Base-by-base conservation (phyloP, 2,888 invertebrate genomes). In the Campopleginae sp. region DNA sequence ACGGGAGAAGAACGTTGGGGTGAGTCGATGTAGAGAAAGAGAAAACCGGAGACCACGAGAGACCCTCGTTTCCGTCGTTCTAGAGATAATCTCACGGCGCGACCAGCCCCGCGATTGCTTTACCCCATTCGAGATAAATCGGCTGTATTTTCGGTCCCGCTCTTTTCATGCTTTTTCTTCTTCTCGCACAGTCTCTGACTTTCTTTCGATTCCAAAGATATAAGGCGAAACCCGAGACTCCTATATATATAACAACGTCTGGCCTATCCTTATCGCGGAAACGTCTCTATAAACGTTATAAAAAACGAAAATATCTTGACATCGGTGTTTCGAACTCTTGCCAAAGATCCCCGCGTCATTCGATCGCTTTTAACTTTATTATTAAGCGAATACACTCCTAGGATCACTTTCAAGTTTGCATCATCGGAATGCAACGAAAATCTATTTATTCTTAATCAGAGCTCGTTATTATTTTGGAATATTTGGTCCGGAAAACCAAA, bases 41-140 rank as follows among this genome's bases (percentile, higher is more conserved):
- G 70, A 86, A 88, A 77, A 88, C 89, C 87, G 85, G 84, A 90
- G 88, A 89, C 86, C 83, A 80, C 86, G 84, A 75, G 83, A 80
- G 72, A 79, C 79, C 82, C 87, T 89, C 86, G 88, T 90, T 90
- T 88, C 87, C 86, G 87, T 84, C 86, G 83, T 82, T 87, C 77
- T 71, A 76, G 86, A 85, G 86, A 89, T 88, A 89, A 87, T 89
- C 88, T 88, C 86, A 68, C 82, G 80, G 83, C 27, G n/a, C n/a
- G 27, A n/a, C 72, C 70, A 17, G 46, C 70, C 63, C 63, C 74
- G 68, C 87, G 85, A 83, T 83, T 82, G 80, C 58, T 86, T 80
- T 86, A 68, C 76, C 75, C 81, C 79, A 86, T 86, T 86, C 85
- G 80, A 51, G 63, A 86, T 80, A 82, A 86, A 86, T 83, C 86